Base-by-base conservation (phyloP, 2,797 vertebrate species). In the Rhinophrynus dorsalis region DNA sequence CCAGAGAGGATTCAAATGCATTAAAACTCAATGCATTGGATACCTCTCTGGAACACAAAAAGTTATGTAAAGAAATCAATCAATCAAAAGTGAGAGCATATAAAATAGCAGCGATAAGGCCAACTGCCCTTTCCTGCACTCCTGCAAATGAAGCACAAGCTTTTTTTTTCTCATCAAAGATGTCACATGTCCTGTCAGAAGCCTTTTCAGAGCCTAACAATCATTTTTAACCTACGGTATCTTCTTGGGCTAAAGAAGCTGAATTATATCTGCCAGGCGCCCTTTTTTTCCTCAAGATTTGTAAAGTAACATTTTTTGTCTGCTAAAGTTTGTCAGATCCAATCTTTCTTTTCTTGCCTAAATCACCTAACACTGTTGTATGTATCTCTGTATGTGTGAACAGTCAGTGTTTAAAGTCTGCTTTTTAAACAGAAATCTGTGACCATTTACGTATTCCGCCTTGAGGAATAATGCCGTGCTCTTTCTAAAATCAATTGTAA, bases 401-500 rank as follows among this genome's bases (percentile, higher is more conserved):
- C 0, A n/a, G 33, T 1, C 58, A 1, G 30, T 8, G 21, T 38
- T 1, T 58, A 18, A 64, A 29, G 10, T 9, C 51, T 21, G 18
- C 23, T 54, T 54, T 29, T 47, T 37, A 60, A 66, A 1, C 26
- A 68, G 47, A 0, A 40, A 33, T 0, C 12, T 47, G 15, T 2
- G 55, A 45, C 44, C 0, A 0, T 60, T 50, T 32, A 1, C 1
- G 23, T 5, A 0, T 7, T 37, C 32, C n/a, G 57, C 68, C 72
- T 60, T 1, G 0, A 26, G 68, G 58, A 74, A 74, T 23, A 65
- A 66, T 47, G 29, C 60, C 55, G 3, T 21, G 33, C 65, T 80
- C 75, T 0, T 59, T 40, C n/a, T 56, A 58, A 75, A 80, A 78
- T 73, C 81, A 64, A 59, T 59, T 42, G 71, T 37, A 21, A 76